Percentiles rank a stretch among this genome's conserved stretches.
phyloP scores from a whole-genome alignment of 2,888 invertebrate genomes.

The Vannuccia rotundouncinata region DNA sequence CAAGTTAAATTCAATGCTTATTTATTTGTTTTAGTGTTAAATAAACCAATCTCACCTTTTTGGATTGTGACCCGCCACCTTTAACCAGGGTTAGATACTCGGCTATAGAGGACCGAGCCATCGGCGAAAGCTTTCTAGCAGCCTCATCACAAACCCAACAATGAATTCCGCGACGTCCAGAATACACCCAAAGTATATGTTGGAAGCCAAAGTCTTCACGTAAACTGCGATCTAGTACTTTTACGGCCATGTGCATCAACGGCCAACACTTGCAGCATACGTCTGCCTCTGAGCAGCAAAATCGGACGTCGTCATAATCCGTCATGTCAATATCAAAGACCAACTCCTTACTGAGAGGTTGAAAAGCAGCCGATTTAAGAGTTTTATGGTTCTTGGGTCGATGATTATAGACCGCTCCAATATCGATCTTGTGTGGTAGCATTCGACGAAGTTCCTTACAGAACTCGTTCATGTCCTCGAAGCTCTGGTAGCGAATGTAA shows the following conservation, averaged over 20 bases:
- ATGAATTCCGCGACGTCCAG: conserved; percentile 93
- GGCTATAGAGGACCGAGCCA: conserved; percentile 72
- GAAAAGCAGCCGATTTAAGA: conserved; percentile 56
- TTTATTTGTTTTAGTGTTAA: no score
- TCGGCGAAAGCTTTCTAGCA: conserved; percentile 70
- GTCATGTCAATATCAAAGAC: conserved; percentile 99
- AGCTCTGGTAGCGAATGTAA: conserved; percentile 82
- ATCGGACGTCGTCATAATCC: conserved; percentile 92
- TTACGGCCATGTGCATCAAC: conserved; percentile 84
- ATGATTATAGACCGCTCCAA: conserved; percentile 75
- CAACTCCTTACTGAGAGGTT: conserved; percentile 73
- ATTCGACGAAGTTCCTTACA: conserved; percentile 71
- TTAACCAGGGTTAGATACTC: conserved; percentile 66
- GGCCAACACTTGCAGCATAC: conserved; percentile 94
- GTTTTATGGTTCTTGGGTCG: conserved; percentile 60
- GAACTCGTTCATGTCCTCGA: conserved; percentile 70
- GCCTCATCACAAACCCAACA: conserved; percentile 91
- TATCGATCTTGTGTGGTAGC: conserved; percentile 86
- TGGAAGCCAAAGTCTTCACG: conserved; percentile 82
- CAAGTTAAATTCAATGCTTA: conserved; percentile 12
- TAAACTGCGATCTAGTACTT: conserved; percentile 48
- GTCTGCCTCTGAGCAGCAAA: conserved; percentile 63
- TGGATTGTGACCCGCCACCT: background rate
- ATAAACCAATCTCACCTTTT: background rate
- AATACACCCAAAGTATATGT: conserved; percentile 91